Evolutionary conservation across 2,797 vertebrate genomes (phyloP), one percentile per base, ranked within the genome.

Genomic region (Phrynocephalus forsythii): DNA sequence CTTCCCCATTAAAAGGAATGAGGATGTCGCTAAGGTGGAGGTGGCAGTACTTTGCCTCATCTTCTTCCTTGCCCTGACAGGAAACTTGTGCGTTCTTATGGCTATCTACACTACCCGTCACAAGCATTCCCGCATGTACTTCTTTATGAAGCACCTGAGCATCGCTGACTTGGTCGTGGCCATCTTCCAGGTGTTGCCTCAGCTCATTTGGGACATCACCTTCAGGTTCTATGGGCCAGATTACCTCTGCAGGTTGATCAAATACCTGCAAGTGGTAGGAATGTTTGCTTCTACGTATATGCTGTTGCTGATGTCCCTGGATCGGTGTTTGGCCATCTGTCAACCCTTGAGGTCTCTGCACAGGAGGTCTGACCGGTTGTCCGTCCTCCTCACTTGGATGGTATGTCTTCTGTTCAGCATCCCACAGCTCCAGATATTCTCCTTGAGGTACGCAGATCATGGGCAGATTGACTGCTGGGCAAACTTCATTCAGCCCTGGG

Each of bases 261-360:
- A 99, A 89, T 99, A 99, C 94, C 92, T 99, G 86, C 99, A 99
- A 96, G 98, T 99, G 0, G 99, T 99, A 86, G 99, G 98, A 3
- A 99, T 99, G 99, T 99, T 99, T n/a, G 99, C 99, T 0, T 99
- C 99, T 72, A 99, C 99, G 44, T 99, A 99, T 96, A 97, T 99
- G 98, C 97, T 99, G 22, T 97, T 99, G 88, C 95, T 99, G 84
- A 99, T 99, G 99, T 99, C 99, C 67, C 94, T 99, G 38, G 99
- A 99, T 96, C 97, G 99, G 89, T 99, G 99, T 90, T 91, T 99
- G 93, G 99, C 99, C 24, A 98, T 99, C 93, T 99, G 99, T 93
- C 98, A 98, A 90, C 99, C 99, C 0, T 97, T 99, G 86, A 97
- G 98, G 87, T 97, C 98, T 5, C 92, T 98, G 90, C 97, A 97